Base-by-base conservation (phyloP, 1,140 invertebrate genomes). In the Bombus waltoni region DNA sequence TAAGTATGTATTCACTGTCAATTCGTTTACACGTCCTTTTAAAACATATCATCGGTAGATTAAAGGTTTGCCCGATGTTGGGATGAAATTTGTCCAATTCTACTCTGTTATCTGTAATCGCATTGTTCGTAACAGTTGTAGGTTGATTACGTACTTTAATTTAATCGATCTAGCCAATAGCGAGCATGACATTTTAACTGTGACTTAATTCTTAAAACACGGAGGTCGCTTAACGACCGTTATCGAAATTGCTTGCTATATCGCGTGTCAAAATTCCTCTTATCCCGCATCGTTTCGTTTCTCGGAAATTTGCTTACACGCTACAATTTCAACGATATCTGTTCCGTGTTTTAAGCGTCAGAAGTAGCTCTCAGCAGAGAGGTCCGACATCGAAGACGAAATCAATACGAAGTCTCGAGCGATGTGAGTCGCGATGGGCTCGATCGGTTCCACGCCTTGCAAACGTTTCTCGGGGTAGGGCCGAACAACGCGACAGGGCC, bases 391-490 rank as follows among this genome's bases (percentile, higher is more conserved):
- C 73, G 35, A 32, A 25, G 28, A 57, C 25, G n/a, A 44, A 44
- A 71, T 59, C 15, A 76, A 40, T 22, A 59, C 25, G 25, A 59
- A 40, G n/a, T 42, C 5, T 81, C 66, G 35, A 28, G 18, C 25
- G 47, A 59, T 35, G 59, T 13, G 25, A 62, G 59, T 66, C 11
- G 35, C 42, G 81, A 76, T 8, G 15, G 66, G 10, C 28, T 62
- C 28, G 59, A 70, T 25, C 53, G n/a, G 1, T n/a, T 68, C 59
- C 78, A 83, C 75, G 87, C 93, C 93, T 95, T 94, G 93, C 93
- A 94, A 95, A 94, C 92, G 92, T 94, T 94, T 95, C 93, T 91
- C 9, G 89, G 87, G 92, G 92, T 93, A 93, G 88, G 68, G 82
- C 85, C 84, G 44, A 40, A 28, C 42, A 38, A 13, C n/a, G 47